Base-by-base conservation (phyloP, 2,113 vertebrate genomes). In the Podarcis muralis region DNA sequence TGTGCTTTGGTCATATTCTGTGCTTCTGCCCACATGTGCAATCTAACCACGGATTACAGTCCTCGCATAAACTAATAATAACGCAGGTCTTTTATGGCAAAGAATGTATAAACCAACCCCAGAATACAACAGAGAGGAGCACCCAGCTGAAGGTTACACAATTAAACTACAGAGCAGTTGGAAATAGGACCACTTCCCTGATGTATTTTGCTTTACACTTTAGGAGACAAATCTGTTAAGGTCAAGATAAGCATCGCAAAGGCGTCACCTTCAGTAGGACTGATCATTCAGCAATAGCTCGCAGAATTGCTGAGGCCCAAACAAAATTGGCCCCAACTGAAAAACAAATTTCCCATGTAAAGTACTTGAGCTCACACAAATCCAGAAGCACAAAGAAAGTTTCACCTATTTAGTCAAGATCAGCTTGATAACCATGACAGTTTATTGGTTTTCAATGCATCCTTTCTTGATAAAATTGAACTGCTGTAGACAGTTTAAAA, bases 391-490 rank as follows among this genome's bases (percentile, higher is more conserved):
- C 77, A 90, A 95, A 91, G 59, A 93, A 0, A 37, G 68, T 88
- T 92, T 93, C 89, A 86, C 62, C 90, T 87, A 53, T 87, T 95
- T 93, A 94, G 79, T 75, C 87, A 93, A 94, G 91, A 94, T 91
- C 80, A 86, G 59, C 71, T 87, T 94, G 93, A 93, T 95, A 95
- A 86, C 84, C 87, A 93, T 84, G 88, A 92, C 86, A 94, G 78
- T 88, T 81, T 94, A 93, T 1, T 92, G 89, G 88, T 91, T 93
- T 94, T 94, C 93, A 90, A 30, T 80, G 68, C 37, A 48, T 83
- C 35, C 72, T 94, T 88, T n/a, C 68, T 48, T 87, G 90, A 94
- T 78, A 94, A 94, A 91, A 93, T 77, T 87, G 57, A 82, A 89
- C 84, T 83, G 20, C 35, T 91, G 78, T 68, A 91, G 85, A 85